phyloP scores from a whole-genome alignment of 1,140 invertebrate genomes.

The Camponotus floridanus region DNA sequence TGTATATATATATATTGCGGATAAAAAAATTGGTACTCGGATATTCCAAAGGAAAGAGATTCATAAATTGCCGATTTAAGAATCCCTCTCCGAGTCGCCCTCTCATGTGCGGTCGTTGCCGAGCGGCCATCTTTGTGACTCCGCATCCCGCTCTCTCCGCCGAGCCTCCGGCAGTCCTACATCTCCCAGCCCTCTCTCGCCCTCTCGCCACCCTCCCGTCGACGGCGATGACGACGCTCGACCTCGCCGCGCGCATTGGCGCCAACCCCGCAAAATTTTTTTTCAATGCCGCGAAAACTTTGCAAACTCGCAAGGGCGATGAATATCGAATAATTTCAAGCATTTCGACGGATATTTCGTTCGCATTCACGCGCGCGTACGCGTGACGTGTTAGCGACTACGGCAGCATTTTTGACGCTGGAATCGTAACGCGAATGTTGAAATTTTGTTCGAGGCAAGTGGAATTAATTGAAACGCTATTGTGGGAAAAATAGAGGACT shows the following conservation, averaged over 20 bases:
- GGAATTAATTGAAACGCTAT: background rate
- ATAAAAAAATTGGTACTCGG: too few relatives aligned
- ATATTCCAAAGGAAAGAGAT: background rate
- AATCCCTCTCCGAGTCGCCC: constrained; percentile 65
- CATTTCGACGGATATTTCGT: background rate
- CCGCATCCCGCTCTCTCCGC: constrained; percentile 66
- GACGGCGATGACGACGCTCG: constrained; percentile 71
- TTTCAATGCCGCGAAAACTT: constrained; percentile 65
- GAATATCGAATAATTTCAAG: background rate
- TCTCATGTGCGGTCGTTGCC: constrained; percentile 70
- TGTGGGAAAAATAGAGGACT: constrained; percentile 3
- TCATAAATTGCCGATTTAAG: constrained; percentile 11
- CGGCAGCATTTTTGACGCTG: background rate
- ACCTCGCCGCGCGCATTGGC: constrained; percentile 74
- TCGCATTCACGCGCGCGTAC: background rate
- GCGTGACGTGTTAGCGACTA: too few relatives aligned
- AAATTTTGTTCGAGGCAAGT: background rate
- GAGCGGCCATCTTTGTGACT: constrained; percentile 74
- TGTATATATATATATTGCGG: too few relatives aligned
- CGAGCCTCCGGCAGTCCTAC: constrained; percentile 62
- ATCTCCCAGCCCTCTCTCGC: constrained; percentile 72
- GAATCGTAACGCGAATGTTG: too few relatives aligned
- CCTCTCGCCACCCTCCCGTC: constrained; percentile 73
- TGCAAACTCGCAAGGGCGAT: constrained; percentile 16
- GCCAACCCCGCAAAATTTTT: constrained; percentile 68